phyloP scores from a whole-genome alignment of 2,888 invertebrate genomes.

The Brachyopa scutellaris region DNA sequence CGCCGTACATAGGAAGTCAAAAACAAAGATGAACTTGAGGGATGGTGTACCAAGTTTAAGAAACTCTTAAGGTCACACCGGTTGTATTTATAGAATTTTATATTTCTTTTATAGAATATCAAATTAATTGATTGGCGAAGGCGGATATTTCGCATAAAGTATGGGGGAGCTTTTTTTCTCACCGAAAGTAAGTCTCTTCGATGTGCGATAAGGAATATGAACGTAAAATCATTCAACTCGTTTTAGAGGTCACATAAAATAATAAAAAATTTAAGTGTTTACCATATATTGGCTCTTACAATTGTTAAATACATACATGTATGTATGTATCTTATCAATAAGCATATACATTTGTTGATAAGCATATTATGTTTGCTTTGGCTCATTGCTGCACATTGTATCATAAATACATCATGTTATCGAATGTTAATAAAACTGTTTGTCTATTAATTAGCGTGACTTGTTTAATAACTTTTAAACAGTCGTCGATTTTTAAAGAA shows the following conservation, averaged over 20 bases:
- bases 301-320: no score
- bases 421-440: not conserved
- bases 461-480: not conserved
- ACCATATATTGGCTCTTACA: not conserved
- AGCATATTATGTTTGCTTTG: not conserved
- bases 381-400: not conserved
- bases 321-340: no score
- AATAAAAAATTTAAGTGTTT: not conserved
- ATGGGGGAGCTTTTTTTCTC: slow-evolving; percentile 26
- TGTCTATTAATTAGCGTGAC: slow-evolving; percentile 3
- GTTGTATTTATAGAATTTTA: slow-evolving; percentile 23
- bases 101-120: not conserved
- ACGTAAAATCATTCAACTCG: slow-evolving; percentile 9
- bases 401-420: no score
- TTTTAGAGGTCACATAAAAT: slow-evolving; percentile 37
- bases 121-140: not conserved
- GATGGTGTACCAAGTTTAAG: slow-evolving; percentile 16
- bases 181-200: slow-evolving; percentile 20
- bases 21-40: not conserved
- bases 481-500: no score
- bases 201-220: slow-evolving; percentile 15
- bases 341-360: no score
- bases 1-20: not conserved
- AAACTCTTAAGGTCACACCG: slow-evolving; percentile 27
- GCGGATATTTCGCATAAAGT: slow-evolving; percentile 26